phyloP scores from a whole-genome alignment of 2,113 vertebrate species.

The Neogobius melanostomus region DNA sequence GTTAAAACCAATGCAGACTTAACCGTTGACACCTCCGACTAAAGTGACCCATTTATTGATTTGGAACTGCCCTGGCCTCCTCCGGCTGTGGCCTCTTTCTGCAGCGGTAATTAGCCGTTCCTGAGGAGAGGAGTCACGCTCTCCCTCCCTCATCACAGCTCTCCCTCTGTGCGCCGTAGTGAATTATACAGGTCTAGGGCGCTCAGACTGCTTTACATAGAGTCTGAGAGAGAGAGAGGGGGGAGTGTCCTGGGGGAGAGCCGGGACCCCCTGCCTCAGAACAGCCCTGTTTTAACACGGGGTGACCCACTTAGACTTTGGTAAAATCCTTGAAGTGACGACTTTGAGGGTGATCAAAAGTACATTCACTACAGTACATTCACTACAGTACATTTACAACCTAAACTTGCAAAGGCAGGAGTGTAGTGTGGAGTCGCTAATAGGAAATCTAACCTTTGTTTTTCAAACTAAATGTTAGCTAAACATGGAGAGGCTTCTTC shows the following conservation, averaged over 20 bases:
- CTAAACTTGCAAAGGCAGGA: too few relatives aligned
- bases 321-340: background rate
- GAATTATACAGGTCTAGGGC: conserved; percentile 21
- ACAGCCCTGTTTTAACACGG: background rate
- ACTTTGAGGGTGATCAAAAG: background rate
- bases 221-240: background rate
- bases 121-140: background rate
- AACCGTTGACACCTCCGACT: background rate
- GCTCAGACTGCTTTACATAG: conserved; percentile 15
- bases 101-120: background rate
- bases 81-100: background rate
- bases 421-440: too few relatives aligned
- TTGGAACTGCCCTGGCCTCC: background rate
- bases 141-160: conserved; percentile 10
- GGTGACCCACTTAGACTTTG: conserved; percentile 31
- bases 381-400: too few relatives aligned
- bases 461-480: too few relatives aligned
- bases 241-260: background rate
- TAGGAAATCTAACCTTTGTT: too few relatives aligned
- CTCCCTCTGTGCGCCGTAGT: conserved; percentile 14
- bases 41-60: background rate
- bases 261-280: conserved; percentile 4
- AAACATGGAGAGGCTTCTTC: too few relatives aligned
- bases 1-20: background rate
- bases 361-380: background rate